A percentile compares a stretch with the other conserved stretches of the same genome.
These are phyloP conservation scores for Campoletis sonorensis DNA, from an alignment of 1,140 invertebrate species.

Conservation along the genomic window DNA sequence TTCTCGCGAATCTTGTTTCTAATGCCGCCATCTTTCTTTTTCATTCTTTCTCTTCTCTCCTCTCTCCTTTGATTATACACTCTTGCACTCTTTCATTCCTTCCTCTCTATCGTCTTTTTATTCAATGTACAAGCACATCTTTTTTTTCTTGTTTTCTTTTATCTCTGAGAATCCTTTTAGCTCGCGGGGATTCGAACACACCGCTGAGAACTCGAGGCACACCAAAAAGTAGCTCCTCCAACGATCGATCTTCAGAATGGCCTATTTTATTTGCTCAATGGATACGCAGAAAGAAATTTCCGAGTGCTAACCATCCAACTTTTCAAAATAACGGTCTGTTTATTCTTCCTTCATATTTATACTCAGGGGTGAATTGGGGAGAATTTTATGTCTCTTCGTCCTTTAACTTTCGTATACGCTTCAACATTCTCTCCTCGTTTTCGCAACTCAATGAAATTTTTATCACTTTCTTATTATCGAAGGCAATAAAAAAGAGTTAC, in stretches of 20 bases:
- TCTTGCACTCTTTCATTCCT: neutral
- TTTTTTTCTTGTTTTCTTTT: constrained; percentile 8
- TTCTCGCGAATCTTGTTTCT: neutral
- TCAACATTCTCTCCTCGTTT: too few species aligned
- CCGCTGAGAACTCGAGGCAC: neutral
- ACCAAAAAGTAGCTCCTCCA: constrained; percentile 18
- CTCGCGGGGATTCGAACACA: constrained; percentile 33
- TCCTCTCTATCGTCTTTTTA: constrained; percentile 8
- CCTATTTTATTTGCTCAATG: neutral
- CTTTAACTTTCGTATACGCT: too few species aligned
- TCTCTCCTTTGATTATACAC: neutral
- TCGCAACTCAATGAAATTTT: too few species aligned
- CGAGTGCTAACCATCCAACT: too few species aligned
- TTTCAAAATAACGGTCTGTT: too few species aligned
- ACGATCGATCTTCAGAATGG: constrained; percentile 9
- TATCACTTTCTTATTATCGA: too few species aligned
- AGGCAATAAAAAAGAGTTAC: too few species aligned
- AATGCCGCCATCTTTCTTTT: constrained; percentile 14
- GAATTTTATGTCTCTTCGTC: too few species aligned
- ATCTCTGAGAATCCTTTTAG: constrained; percentile 10
- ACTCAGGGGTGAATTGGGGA: too few species aligned
- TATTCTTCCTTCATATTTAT: too few species aligned
- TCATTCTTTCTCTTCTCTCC: constrained; percentile 2
- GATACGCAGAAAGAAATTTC: neutral
- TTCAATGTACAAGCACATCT: neutral